phyloP scores from a whole-genome alignment of 2,113 vertebrate species.

The Coryphaenoides rupestris region DNA sequence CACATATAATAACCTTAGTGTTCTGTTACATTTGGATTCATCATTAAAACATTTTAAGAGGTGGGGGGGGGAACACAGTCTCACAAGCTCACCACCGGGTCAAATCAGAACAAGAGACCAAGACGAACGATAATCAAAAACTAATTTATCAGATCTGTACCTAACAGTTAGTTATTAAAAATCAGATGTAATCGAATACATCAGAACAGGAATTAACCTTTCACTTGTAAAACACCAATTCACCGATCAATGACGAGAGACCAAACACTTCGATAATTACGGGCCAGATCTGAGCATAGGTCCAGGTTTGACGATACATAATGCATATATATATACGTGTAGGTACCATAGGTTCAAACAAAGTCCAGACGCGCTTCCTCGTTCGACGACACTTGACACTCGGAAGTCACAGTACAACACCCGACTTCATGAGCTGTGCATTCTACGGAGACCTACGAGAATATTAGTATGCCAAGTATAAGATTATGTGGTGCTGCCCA shows the following conservation, averaged over 20 bases:
- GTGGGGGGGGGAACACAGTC: conserved; percentile 32
- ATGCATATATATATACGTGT: conserved; percentile 39
- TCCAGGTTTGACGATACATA: conserved; percentile 53
- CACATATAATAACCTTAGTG: conserved; percentile 33
- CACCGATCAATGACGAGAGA: conserved; percentile 35
- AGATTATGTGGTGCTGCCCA: no score
- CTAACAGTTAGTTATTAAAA: conserved; percentile 34
- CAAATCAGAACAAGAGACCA: conserved; percentile 18
- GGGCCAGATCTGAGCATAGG: conserved; percentile 38
- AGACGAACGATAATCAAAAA: conserved; percentile 3
- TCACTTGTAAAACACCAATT: conserved; percentile 42
- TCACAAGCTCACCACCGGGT: conserved; percentile 27
- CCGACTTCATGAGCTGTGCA: no score
- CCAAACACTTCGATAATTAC: conserved; percentile 37
- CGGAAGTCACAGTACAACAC: conserved; percentile 42
- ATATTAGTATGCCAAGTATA: no score
- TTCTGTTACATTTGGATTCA: background rate
- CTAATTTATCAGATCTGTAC: conserved; percentile 16
- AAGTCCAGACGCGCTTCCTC: conserved; percentile 43
- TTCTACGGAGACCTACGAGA: no score
- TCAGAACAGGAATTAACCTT: conserved; percentile 27
- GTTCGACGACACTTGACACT: conserved; percentile 43
- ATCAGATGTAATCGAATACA: conserved; percentile 28
- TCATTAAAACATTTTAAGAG: conserved; percentile 36
- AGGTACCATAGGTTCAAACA: conserved; percentile 55